These are phyloP conservation scores for Drosophila recens DNA, from an alignment of 2,888 invertebrate genomes.

Conservation along the genomic window DNA sequence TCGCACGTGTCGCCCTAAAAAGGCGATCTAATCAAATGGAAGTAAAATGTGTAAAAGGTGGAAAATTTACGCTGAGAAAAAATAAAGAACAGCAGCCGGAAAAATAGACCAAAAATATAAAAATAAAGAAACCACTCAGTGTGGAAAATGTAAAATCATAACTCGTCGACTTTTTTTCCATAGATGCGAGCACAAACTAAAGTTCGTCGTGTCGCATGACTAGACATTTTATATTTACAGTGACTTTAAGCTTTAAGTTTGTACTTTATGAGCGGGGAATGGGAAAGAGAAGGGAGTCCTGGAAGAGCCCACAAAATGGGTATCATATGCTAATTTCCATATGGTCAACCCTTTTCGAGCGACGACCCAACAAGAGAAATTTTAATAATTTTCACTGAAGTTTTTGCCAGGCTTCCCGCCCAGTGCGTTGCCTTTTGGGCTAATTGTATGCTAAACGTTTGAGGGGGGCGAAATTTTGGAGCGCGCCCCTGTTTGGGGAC, in stretches of 20 bases:
- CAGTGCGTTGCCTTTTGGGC: constrained; percentile 70
- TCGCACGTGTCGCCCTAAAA: constrained; percentile 75
- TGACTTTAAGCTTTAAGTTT: constrained; percentile 68
- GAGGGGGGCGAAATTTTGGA: constrained; percentile 40
- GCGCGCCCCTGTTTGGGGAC: constrained; percentile 24
- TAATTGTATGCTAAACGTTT: constrained; percentile 83
- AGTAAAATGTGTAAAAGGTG: constrained; percentile 83
- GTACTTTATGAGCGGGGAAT: constrained; percentile 10
- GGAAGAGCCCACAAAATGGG: constrained; percentile 42
- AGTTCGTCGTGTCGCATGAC: constrained; percentile 59
- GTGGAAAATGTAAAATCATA: constrained; percentile 69
- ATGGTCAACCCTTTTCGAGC: constrained; percentile 78
- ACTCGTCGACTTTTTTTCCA: constrained; percentile 57
- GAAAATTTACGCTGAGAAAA: constrained; percentile 76
- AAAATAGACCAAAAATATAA: constrained; percentile 45
- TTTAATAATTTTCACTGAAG: constrained; percentile 81
- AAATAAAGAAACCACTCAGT: constrained; percentile 48
- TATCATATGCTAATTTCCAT: constrained; percentile 83
- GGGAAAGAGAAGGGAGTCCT: neutral
- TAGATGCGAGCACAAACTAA: constrained; percentile 30
- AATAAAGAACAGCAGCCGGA: constrained; percentile 56
- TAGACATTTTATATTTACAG: constrained; percentile 47
- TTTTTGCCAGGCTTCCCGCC: constrained; percentile 63
- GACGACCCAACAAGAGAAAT: constrained; percentile 64
- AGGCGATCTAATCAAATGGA: constrained; percentile 83